Base-by-base conservation (phyloP, 2,888 invertebrate species). In the Pammene aurita region DNA sequence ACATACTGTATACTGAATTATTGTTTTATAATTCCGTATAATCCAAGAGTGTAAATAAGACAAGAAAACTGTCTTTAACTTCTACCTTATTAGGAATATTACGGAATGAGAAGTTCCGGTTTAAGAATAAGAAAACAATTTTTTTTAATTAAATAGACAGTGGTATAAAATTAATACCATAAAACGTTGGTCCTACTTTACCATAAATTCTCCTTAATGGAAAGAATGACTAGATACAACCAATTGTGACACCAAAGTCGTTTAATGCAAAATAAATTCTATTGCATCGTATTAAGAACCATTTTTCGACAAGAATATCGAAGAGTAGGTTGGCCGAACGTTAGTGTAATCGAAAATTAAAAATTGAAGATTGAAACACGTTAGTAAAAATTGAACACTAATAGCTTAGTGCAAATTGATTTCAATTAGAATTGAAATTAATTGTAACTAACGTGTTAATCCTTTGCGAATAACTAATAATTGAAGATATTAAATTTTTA, bases 181-280 rank as follows among this genome's bases (percentile, higher is more conserved):
- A 46, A 52, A 26, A 34, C 38, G 9, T 54, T 61, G 16, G 11
- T 44, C 0, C 7, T 54, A 11, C 34, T 66, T 13, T 60, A 4
- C 35, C 66, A 66, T 66, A 60, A 60, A 60, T 54, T 60, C 44
- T 54, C n/a, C 10, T 46, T 67, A 61, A 61, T 61, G 54, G 35
- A 38, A 46, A 26, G 11, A 67, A 48, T 50, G 42, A 56, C 41
- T 56, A 67, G 10, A 7, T 26, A 55, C 14, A 50, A 16, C 13
- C 62, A 35, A 34, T 44, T 57, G 44, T 16, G 2, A 50, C n/a
- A 10, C 9, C 5, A 41, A 41, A 7, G 1, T 13, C 0, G 7
- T 11, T 7, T 10, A 9, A 26, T 5, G n/a, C 14, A 63, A 52
- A 57, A 57, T 5, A 11, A 13, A 42, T 44, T n/a, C 16, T 58